Evolutionary conservation across 2,113 vertebrate species (phyloP), one percentile per base, ranked within the genome.

Genomic region (Tragelaphus strepsiceros): DNA sequence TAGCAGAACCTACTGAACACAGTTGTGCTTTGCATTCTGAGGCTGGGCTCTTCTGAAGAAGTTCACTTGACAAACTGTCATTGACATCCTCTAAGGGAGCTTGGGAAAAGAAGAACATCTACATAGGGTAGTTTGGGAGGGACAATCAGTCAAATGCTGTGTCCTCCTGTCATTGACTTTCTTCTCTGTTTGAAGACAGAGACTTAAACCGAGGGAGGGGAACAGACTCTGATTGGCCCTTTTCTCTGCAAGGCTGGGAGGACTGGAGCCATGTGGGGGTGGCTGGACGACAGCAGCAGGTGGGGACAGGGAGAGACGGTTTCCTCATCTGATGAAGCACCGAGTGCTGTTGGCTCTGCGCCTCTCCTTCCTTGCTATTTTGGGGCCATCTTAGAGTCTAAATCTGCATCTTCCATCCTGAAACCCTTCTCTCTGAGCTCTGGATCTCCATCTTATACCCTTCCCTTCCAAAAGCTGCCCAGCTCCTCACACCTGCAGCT

Each of bases 261-360:
- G 49, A 22, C 3, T 19, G 71, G 51, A 15, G 56, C 16, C 19
- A 1, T 15, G 0, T 5, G 2, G 15, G 30, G n/a, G 32, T 53
- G n/a, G 19, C 30, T 54, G 51, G 61, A 32, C 16, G 85, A 43
- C n/a, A 11, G 26, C 24, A 24, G 51, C 53, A 17, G 26, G 15
- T 2, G 10, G 26, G 11, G 15, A 30, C 21, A 21, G 3, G n/a
- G 71, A 30, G 7, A 2, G 4, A 3, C 0, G 7, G 2, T 46
- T 58, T 39, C 14, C 10, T 53, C 58, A 3, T 39, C 26, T 30
- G 3, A 22, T 1, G 58, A 26, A 74, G 49, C 17, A 19, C 43
- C 74, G 3, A 35, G 46, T 24, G 67, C 51, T 30, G 8, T 46
- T 0, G 12, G 30, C 30, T 35, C 80, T 49, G 88, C 3, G 9